Conservation (phyloP, 2,113 vertebrate species). For the Hylia prasina region DNA sequence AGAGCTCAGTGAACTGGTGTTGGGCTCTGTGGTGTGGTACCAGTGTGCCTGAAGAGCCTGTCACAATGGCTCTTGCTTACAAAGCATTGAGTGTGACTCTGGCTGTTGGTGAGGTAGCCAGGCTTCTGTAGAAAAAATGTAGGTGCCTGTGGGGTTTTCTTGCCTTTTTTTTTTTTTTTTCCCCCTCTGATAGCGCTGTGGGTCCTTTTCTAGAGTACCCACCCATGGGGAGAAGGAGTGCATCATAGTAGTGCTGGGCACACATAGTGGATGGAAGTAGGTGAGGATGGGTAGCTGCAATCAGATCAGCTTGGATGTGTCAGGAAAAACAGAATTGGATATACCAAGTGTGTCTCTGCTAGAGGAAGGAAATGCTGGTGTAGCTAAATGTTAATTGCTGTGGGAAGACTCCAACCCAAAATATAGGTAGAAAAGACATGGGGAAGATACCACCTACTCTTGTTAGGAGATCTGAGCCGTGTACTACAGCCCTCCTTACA, state of each 20-base stretch:
- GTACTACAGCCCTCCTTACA: neutral
- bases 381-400: neutral
- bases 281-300: neutral
- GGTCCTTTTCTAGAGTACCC: neutral
- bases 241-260: neutral
- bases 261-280: rapidly evolving
- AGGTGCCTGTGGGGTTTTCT: neutral
- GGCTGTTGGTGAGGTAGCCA: neutral
- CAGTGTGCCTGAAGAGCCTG: neutral
- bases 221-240: neutral
- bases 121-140: neutral
- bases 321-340: neutral
- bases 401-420: neutral
- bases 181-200: neutral
- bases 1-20: neutral
- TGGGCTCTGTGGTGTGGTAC: neutral
- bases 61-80: neutral
- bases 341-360: neutral
- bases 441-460: neutral
- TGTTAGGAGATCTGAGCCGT: neutral
- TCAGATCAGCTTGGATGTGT: neutral
- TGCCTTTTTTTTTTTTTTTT: neutral
- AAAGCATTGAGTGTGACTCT: neutral
- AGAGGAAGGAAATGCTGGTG: neutral
- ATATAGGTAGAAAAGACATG: neutral